phyloP scores from a whole-genome alignment of 1,140 invertebrate genomes.

The Cherax quadricarinatus region DNA sequence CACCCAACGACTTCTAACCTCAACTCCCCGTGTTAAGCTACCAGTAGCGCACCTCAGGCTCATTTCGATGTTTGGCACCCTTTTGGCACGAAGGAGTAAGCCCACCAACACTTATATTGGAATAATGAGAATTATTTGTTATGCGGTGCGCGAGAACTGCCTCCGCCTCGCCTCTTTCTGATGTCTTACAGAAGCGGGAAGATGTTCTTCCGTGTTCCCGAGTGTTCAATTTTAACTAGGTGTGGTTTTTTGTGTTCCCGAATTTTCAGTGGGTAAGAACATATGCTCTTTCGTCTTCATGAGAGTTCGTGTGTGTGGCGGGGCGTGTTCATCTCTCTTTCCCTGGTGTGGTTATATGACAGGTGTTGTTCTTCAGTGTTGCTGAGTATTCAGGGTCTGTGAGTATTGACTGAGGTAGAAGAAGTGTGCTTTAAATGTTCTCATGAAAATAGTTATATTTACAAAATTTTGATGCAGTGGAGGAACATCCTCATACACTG shows the following conservation, averaged over 20 bases:
- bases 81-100: not conserved
- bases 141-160: not conserved
- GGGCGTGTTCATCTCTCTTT: too few relatives aligned
- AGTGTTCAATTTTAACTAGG: not conserved
- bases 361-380: too few relatives aligned
- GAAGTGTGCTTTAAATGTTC: too few relatives aligned
- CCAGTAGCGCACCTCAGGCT: not conserved
- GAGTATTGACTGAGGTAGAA: too few relatives aligned
- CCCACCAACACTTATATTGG: conserved; percentile 8
- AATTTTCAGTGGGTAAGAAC: not conserved
- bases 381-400: too few relatives aligned
- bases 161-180: not conserved
- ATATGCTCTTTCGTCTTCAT: too few relatives aligned
- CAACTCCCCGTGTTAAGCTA: not conserved
- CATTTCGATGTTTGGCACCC: not conserved
- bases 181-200: not conserved
- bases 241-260: not conserved
- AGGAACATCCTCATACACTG: too few relatives aligned
- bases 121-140: conserved; percentile 30
- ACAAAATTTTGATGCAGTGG: too few relatives aligned
- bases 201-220: not conserved
- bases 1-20: not conserved
- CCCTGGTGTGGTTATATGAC: too few relatives aligned
- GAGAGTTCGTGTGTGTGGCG: too few relatives aligned
- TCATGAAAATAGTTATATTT: too few relatives aligned